A percentile compares a stretch with the other conserved stretches of the same genome.
Evolutionary conservation across 2,113 vertebrate species (phyloP).

Genomic region (Vidua chalybeata): DNA sequence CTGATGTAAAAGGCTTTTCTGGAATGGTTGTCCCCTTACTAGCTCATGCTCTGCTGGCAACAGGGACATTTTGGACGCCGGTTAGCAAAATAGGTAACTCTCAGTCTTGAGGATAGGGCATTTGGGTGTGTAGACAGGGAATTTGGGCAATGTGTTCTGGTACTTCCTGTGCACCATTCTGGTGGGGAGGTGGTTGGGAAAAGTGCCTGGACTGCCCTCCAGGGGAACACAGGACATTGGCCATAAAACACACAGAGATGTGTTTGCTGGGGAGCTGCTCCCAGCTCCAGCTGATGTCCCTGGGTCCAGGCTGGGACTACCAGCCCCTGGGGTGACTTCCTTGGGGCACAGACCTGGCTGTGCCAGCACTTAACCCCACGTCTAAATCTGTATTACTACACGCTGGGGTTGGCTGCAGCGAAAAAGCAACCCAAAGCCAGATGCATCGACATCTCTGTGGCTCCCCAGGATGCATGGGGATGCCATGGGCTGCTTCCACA

Average conservation of each 20-base stretch:
- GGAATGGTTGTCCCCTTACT: background rate
- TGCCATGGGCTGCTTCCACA: background rate
- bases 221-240: background rate
- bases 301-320: rapidly evolving
- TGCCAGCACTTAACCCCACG: background rate
- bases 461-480: background rate
- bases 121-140: background rate
- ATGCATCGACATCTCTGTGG: rapidly evolving
- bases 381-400: background rate
- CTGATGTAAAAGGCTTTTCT: background rate
- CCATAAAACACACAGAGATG: background rate
- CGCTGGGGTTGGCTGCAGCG: background rate
- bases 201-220: background rate
- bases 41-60: background rate
- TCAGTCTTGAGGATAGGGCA: background rate
- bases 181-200: background rate
- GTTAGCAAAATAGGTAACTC: background rate
- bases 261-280: background rate
- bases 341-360: background rate
- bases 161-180: background rate
- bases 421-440: background rate
- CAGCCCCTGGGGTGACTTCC: background rate
- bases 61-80: background rate
- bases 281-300: background rate
- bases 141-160: background rate